These are phyloP conservation scores for Troilus luridus DNA, from an alignment of 2,888 invertebrate species.

Conservation along the genomic window DNA sequence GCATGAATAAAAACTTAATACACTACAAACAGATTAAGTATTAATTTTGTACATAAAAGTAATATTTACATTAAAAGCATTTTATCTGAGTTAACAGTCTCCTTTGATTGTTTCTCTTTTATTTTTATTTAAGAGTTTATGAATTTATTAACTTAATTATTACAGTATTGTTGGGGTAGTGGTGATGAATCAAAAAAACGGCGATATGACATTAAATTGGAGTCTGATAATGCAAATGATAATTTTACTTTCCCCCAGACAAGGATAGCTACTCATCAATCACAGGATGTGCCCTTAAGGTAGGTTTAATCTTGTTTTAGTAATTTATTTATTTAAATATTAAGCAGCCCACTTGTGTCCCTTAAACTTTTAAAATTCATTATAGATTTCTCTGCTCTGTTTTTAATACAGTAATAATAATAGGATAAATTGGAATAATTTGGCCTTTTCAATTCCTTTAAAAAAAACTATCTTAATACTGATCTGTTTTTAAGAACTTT, in stretches of 20 bases:
- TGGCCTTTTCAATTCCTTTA: too few relatives aligned
- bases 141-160: conserved; percentile 13
- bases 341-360: neutral
- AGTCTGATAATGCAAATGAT: conserved; percentile 80
- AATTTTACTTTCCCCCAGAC: conserved; percentile 76
- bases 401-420: too few relatives aligned
- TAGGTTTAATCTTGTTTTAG: neutral
- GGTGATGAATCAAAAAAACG: conserved; percentile 70
- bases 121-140: neutral
- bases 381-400: too few relatives aligned
- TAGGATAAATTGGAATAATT: too few relatives aligned
- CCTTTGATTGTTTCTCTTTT: neutral
- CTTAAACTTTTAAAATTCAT: neutral
- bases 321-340: neutral
- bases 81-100: too few relatives aligned
- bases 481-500: too few relatives aligned
- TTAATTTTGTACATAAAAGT: too few relatives aligned
- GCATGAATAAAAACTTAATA: too few relatives aligned
- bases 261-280: conserved; percentile 25
- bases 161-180: conserved; percentile 61
- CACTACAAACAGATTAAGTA: too few relatives aligned
- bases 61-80: too few relatives aligned
- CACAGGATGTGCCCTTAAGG: conserved; percentile 51
- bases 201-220: conserved; percentile 79
- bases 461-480: too few relatives aligned